These are phyloP conservation scores for Rousettus madagascariensis DNA, from an alignment of 2,797 vertebrate genomes.

Conservation along the genomic window DNA sequence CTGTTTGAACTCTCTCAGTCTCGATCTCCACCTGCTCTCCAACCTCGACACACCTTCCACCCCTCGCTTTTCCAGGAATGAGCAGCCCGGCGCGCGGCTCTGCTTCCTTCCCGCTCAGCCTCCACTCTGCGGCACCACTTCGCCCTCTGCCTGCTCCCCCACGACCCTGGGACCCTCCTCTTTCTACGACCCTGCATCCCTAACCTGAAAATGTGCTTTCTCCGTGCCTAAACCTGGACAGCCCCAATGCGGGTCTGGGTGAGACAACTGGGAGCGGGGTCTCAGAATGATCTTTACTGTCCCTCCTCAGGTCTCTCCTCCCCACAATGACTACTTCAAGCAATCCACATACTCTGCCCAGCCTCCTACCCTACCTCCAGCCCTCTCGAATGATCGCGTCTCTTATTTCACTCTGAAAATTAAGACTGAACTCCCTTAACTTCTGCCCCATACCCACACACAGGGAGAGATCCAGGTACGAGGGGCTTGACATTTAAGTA, in stretches of 20 bases:
- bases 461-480: not conserved
- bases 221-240: not conserved
- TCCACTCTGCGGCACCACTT: not conserved
- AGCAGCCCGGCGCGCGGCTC: rapidly evolving
- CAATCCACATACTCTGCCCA: not conserved
- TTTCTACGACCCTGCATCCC: not conserved
- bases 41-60: not conserved
- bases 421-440: not conserved
- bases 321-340: not conserved
- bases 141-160: not conserved
- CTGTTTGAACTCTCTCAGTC: not conserved
- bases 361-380: not conserved
- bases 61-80: not conserved
- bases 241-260: not conserved
- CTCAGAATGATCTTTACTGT: not conserved
- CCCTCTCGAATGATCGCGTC: not conserved
- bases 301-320: not conserved
- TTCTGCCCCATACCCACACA: not conserved
- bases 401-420: not conserved
- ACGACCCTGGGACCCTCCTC: not conserved
- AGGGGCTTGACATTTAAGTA: not conserved
- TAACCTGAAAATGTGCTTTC: not conserved
- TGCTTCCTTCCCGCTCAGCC: not conserved
- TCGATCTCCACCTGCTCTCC: not conserved
- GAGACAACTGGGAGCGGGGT: not conserved